Evolutionary conservation across 1,140 invertebrate genomes (phyloP).

Genomic region (Dolichoris vasculosae): DNA sequence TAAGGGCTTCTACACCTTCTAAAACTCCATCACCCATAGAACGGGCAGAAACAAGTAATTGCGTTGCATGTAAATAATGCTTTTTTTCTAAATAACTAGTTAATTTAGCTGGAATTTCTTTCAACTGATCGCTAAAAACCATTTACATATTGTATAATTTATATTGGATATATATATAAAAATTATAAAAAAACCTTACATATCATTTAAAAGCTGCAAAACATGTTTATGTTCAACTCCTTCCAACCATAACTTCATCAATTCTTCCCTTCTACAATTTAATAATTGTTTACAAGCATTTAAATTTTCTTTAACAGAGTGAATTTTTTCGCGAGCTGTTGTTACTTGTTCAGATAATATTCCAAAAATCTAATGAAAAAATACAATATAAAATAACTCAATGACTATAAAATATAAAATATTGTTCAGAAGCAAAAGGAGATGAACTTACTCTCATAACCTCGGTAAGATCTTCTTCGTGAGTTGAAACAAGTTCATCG

Average conservation of each 20-base stretch:
- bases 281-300: slow-evolving; percentile 92
- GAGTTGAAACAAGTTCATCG: slow-evolving; percentile 90
- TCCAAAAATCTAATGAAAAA: slow-evolving; percentile 82
- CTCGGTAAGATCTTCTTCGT: slow-evolving; percentile 91
- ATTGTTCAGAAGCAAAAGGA: not conserved
- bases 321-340: slow-evolving; percentile 87
- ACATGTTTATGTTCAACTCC: slow-evolving; percentile 94
- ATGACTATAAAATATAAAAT: not conserved
- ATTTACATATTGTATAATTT: slow-evolving; percentile 48
- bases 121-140: slow-evolving; percentile 82
- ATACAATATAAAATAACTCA: not conserved
- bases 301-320: slow-evolving; percentile 91
- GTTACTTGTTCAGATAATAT: slow-evolving; percentile 85
- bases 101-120: slow-evolving; percentile 85
- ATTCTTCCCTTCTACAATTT: slow-evolving; percentile 92
- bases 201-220: slow-evolving; percentile 89
- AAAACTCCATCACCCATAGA: slow-evolving; percentile 82
- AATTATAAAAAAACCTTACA: slow-evolving; percentile 77
- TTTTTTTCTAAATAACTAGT: slow-evolving; percentile 82
- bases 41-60: slow-evolving; percentile 83
- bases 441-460: slow-evolving; percentile 83
- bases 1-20: slow-evolving; percentile 86
- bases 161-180: not conserved
- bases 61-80: slow-evolving; percentile 90
- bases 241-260: slow-evolving; percentile 94